Conservation (phyloP, 2,888 invertebrate species). For the Drosophila seclusa region DNA sequence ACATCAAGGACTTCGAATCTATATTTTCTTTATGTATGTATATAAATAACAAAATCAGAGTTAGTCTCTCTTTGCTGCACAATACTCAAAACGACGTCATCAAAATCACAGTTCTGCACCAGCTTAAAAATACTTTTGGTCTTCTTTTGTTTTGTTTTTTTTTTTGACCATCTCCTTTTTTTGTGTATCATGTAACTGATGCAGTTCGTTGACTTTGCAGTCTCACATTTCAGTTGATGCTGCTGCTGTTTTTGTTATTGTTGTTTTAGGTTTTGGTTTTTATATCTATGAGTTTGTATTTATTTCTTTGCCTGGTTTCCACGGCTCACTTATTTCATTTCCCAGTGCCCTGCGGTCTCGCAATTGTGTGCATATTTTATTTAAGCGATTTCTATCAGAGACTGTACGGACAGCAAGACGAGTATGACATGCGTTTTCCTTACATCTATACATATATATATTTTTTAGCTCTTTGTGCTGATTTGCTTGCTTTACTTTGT, state of each 20-base stretch:
- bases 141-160: neutral
- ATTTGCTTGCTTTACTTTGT: constrained; percentile 69
- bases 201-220: constrained; percentile 56
- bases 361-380: constrained; percentile 74
- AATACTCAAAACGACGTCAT: constrained; percentile 42
- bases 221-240: constrained; percentile 14
- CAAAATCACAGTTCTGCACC: constrained; percentile 49
- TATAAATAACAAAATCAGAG: constrained; percentile 35
- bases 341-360: constrained; percentile 60
- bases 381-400: constrained; percentile 47
- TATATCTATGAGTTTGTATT: constrained; percentile 25
- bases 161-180: neutral
- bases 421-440: constrained; percentile 63
- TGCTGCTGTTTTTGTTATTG: constrained; percentile 16
- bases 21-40: constrained; percentile 31
- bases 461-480: constrained; percentile 44
- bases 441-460: neutral
- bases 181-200: constrained; percentile 38
- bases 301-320: constrained; percentile 36
- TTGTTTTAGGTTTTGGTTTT: constrained; percentile 33
- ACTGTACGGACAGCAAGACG: constrained; percentile 31
- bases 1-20: constrained; percentile 20
- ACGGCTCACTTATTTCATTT: constrained; percentile 76
- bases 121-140: constrained; percentile 38
- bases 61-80: constrained; percentile 9